Percentiles rank a stretch among this genome's conserved stretches.
phyloP scores from a whole-genome alignment of 2,797 vertebrate species.

The Oreochromis grahami region DNA sequence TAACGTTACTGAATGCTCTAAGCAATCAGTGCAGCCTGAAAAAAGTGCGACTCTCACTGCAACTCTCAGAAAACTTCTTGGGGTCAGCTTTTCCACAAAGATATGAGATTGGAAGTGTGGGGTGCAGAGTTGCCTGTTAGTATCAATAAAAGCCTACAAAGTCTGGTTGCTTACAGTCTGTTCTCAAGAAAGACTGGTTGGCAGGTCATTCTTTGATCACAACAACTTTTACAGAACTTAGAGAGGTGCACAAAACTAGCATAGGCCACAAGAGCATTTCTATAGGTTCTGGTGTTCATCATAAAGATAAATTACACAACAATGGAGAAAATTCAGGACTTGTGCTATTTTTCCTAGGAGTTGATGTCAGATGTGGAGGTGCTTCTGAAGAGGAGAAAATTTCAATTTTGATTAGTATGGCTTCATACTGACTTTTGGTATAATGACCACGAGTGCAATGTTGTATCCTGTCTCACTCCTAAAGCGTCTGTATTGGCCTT shows the following conservation, averaged over 20 bases:
- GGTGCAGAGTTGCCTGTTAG: not conserved
- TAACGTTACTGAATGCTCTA: not conserved
- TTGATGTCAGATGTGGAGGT: not conserved
- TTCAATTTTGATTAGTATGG: not conserved
- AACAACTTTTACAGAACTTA: not conserved
- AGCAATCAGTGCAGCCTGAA: not conserved
- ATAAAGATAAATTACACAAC: not conserved
- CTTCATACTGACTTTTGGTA: not conserved
- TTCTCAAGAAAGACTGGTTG: not conserved
- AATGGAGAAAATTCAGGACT: not conserved
- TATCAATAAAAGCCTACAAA: not conserved
- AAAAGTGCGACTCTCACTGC: not conserved
- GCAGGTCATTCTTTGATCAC: not conserved
- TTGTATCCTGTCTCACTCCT: not conserved
- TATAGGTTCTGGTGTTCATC: not conserved
- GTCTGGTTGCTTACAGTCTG: not conserved
- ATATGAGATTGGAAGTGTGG: not conserved
- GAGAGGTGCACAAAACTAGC: not conserved
- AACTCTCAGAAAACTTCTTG: not conserved
- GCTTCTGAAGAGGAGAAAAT: not conserved
- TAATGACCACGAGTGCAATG: not conserved
- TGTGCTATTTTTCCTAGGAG: not conserved
- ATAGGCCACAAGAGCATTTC: not conserved
- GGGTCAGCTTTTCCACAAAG: not conserved
- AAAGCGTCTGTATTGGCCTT: not conserved